phyloP scores from a whole-genome alignment of 1,140 invertebrate species.

The Drosophila ambigua region DNA sequence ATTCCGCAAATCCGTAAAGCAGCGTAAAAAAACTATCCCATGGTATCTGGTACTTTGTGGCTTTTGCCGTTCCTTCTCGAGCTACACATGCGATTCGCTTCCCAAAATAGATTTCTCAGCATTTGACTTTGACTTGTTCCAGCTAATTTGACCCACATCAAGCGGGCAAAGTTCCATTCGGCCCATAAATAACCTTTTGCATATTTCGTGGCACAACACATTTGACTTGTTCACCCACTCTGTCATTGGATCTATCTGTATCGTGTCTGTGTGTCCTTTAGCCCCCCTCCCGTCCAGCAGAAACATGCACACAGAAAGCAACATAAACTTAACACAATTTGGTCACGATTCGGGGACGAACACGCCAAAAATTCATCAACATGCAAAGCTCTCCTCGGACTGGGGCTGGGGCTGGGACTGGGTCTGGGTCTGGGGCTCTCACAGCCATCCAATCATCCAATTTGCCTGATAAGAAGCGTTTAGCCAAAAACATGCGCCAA shows the following conservation, averaged over 20 bases:
- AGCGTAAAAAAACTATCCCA: too few relatives aligned
- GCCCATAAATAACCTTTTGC: slow-evolving; percentile 38
- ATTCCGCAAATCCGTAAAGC: too few relatives aligned
- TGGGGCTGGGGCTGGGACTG: neutral
- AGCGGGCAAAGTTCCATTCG: slow-evolving; percentile 7
- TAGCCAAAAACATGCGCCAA: slow-evolving; percentile 78
- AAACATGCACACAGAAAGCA: slow-evolving; percentile 27
- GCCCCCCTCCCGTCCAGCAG: neutral
- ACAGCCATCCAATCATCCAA: slow-evolving; percentile 55
- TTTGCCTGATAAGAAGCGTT: slow-evolving; percentile 81
- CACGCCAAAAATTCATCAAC: slow-evolving; percentile 79
- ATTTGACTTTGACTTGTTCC: slow-evolving; percentile 16
- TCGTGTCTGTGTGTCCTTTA: slow-evolving; percentile 38
- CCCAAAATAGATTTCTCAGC: neutral
- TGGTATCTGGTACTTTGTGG: too few relatives aligned
- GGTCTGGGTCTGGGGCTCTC: too few relatives aligned
- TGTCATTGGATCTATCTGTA: neutral
- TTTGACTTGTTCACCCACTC: slow-evolving; percentile 35
- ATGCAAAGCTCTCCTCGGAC: slow-evolving; percentile 51
- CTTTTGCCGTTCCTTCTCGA: too few relatives aligned
- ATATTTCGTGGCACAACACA: slow-evolving; percentile 32
- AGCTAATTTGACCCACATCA: slow-evolving; percentile 35
- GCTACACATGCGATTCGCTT: too few relatives aligned
- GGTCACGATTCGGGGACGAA: slow-evolving; percentile 75
- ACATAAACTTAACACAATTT: slow-evolving; percentile 74